Evolutionary conservation across 1,140 invertebrate species (phyloP), one percentile per base, ranked within the genome.

Genomic region (Teleopsis dalmanni): DNA sequence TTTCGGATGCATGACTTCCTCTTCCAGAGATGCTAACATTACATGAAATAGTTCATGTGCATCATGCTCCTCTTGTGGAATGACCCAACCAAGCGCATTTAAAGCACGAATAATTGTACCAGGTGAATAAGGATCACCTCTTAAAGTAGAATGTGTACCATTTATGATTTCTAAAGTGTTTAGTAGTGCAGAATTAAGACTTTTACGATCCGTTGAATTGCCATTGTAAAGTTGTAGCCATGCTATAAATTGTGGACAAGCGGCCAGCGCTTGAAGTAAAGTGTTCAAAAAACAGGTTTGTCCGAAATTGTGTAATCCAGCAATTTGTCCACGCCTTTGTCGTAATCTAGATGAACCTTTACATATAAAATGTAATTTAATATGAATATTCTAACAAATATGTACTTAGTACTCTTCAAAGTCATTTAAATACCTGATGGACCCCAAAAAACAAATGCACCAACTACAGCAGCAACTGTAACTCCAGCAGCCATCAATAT

Each of bases 1-100:
- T 31, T 64, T 65, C 29, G 74, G 72, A 44, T 80, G 74, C 21
- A 57, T 57, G 13, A 82, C 79, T 73, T 95, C 91, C 71, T 91
- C 85, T 70, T 92, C 88, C 16, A 95, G 73, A 23, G 90, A 91
- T 22, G 86, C 81, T 10, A 92, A 76, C 54, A 96, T 67, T 11
- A 91, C 83, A 74, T 93, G 88, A 51, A 94, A 85, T 37, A 95
- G 67, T 70, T 96, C 91, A 71, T 95, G 91, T 16, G 89, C 87
- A 76, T 96, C 92, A 75, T 95, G 91, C 73, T 96, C 88, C 54
- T 91, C 89, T 52, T 84, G 80, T 0, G 85, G 81, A 45, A 94
- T 89, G 37, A 87, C 81, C 91, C 91, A 95, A 11, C 86, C 80
- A 8, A 85, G 73, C 2, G 79, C 72, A 48, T 82, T 77, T 0